Base-by-base conservation (phyloP, 2,113 vertebrate species). In the Podarcis cretensis region DNA sequence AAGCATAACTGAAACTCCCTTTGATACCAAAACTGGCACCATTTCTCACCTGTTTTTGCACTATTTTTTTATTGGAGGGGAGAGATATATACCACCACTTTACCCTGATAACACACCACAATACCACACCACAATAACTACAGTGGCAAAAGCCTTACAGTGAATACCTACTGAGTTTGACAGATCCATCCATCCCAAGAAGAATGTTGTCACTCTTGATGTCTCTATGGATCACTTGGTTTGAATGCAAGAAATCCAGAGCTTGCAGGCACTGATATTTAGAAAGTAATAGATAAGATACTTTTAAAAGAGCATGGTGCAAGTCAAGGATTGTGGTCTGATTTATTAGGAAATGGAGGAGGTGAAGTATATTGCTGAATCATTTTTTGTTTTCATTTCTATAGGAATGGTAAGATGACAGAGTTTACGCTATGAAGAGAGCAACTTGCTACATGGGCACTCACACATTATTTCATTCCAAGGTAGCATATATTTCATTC, bases 121-220 rank as follows among this genome's bases (percentile, higher is more conserved):
- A 10, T 68, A 65, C 59, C 54, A 48, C 84, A 30, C 54, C 37
- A 18, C 78, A 40, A 63, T 35, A 1, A 27, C 65, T 71, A 87
- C 37, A 90, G 82, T 0, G 10, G 87, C 6, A 80, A 23, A 0
- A 12, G 83, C 65, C 73, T 16, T 13, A 78, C 84, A 81, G 66
- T 63, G 86, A 91, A 96, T 83, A 98, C 98, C 93, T 96, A 99
- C 99, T 99, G 93, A 99, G 94, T 96, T 99, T 99, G 92, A 99
- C 99, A 43, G 99, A 99, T 93, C 99, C 99, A 0, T 99, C 99
- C 99, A 99, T 99, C 35, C 99, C 98, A 63, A 99, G 96, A 73
- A 99, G 98, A 95, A 99, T 99, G 95, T 99, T 99, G 97, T 99
- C 98, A 43, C 99, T 99, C 95, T 99, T 99, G 95, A 99, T 99